These are phyloP conservation scores for Drosophila erecta DNA, from an alignment of 1,140 invertebrate species.

Conservation along the genomic window DNA sequence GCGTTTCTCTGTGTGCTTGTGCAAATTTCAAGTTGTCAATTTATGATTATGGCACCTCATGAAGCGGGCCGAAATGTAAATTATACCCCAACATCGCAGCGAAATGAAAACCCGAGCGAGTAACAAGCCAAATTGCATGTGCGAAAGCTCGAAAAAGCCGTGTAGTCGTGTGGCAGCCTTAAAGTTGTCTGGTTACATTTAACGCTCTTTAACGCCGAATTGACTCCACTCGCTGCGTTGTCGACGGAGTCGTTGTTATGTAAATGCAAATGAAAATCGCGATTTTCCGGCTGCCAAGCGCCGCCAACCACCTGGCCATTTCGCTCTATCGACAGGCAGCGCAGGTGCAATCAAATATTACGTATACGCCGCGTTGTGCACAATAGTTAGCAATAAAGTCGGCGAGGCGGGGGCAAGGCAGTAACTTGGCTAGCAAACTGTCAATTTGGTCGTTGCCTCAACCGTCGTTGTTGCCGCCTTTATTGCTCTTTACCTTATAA, in stretches of 20 bases:
- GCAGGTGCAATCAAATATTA: slow-evolving; percentile 78
- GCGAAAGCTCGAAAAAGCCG: background rate
- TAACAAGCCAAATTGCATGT: slow-evolving; percentile 74
- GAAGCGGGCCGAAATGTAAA: slow-evolving; percentile 79
- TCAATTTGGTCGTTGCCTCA: slow-evolving; percentile 65
- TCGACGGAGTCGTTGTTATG: slow-evolving; percentile 64
- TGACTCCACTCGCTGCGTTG: slow-evolving; percentile 57
- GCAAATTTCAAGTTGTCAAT: slow-evolving; percentile 83
- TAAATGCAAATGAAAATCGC: slow-evolving; percentile 81
- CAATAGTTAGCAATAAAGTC: slow-evolving; percentile 53
- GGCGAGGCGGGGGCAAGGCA: slow-evolving; percentile 22
- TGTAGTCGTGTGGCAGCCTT: slow-evolving; percentile 41
- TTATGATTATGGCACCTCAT: slow-evolving; percentile 83
- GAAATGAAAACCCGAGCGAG: slow-evolving; percentile 74
- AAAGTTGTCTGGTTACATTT: slow-evolving; percentile 72
- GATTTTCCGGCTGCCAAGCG: slow-evolving; percentile 19
- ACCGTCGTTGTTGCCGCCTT: slow-evolving; percentile 39
- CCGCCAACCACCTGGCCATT: slow-evolving; percentile 15
- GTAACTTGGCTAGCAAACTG: slow-evolving; percentile 63
- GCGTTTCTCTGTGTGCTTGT: slow-evolving; percentile 56
- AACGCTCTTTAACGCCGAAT: slow-evolving; percentile 79
- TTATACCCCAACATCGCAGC: slow-evolving; percentile 65
- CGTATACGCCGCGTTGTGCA: slow-evolving; percentile 63
- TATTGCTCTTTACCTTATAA: slow-evolving; percentile 52
- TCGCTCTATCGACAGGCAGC: slow-evolving; percentile 61